Percentiles rank a stretch among this genome's conserved stretches.
Conservation (phyloP, 2,797 vertebrate genomes). For the Mormyrus hasselquistii region DNA sequence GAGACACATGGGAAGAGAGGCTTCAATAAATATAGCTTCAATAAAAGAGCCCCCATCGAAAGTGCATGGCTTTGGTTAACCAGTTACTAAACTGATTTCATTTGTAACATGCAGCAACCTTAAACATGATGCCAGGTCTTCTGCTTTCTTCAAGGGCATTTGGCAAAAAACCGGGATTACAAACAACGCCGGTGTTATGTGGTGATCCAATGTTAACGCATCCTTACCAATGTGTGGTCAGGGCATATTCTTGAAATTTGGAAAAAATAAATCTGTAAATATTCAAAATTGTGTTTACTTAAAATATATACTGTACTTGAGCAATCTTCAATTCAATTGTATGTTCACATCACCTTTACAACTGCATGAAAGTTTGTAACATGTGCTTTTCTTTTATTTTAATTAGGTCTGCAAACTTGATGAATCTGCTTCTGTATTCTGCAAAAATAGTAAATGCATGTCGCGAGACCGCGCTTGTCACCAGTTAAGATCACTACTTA, state of each 20-base stretch:
- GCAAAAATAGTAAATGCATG: not conserved
- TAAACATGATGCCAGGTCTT: conserved; percentile 1
- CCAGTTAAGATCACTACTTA: not conserved
- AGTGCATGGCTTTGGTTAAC: conserved; percentile 25
- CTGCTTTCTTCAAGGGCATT: conserved; percentile 6
- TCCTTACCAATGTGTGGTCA: not conserved
- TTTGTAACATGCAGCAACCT: not conserved
- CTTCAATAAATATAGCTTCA: too few species aligned
- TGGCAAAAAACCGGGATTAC: not conserved
- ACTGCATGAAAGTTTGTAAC: not conserved
- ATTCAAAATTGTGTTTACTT: not conserved
- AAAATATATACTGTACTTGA: too few species aligned
- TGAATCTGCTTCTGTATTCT: not conserved
- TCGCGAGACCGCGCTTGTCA: not conserved
- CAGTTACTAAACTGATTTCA: not conserved
- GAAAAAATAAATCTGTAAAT: not conserved
- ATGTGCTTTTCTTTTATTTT: not conserved
- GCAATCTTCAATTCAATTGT: too few species aligned
- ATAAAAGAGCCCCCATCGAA: conserved; percentile 15
- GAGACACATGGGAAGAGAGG: not conserved
- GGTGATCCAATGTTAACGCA: not conserved
- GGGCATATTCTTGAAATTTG: not conserved
- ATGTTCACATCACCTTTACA: not conserved
- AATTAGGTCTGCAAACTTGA: not conserved
- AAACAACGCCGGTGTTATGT: not conserved